Percentiles rank a stretch among this genome's conserved stretches.
Conservation (phyloP, 2,888 invertebrate genomes). For the Boloria selene region DNA sequence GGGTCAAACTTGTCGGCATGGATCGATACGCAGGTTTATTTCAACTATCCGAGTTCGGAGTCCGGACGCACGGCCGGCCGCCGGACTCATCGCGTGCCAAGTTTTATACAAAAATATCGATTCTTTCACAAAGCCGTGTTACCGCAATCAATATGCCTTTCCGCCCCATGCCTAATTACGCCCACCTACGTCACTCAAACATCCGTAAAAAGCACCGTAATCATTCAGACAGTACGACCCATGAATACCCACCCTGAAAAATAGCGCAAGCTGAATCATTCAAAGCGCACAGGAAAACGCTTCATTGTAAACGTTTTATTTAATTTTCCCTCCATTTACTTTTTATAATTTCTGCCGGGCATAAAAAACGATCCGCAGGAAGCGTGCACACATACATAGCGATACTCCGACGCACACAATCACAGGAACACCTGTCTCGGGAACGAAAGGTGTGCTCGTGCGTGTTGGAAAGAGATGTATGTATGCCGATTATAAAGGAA, state of each 20-base stretch:
- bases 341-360: conserved; percentile 81
- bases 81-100: conserved; percentile 80
- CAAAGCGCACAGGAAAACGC: conserved; percentile 81
- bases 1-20: conserved; percentile 67
- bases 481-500: conserved; percentile 54
- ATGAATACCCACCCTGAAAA: conserved; percentile 70
- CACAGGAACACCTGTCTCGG: conserved; percentile 79
- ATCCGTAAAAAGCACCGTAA: conserved; percentile 72
- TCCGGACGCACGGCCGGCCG: conserved; percentile 58
- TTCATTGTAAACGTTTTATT: conserved; percentile 82
- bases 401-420: conserved; percentile 74
- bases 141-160: conserved; percentile 82
- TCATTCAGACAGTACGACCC: conserved; percentile 57
- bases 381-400: conserved; percentile 67
- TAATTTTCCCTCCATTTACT: conserved; percentile 83
- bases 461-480: conserved; percentile 61
- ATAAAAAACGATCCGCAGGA: conserved; percentile 82
- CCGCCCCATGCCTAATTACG: conserved; percentile 80
- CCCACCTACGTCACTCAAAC: conserved; percentile 78
- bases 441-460: conserved; percentile 79
- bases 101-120: conserved; percentile 81
- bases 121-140: conserved; percentile 79
- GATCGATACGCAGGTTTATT: conserved; percentile 76
- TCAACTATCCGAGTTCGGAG: conserved; percentile 50
- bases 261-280: conserved; percentile 78